Conservation (phyloP, 1,140 invertebrate genomes). For the Lerema accius region DNA sequence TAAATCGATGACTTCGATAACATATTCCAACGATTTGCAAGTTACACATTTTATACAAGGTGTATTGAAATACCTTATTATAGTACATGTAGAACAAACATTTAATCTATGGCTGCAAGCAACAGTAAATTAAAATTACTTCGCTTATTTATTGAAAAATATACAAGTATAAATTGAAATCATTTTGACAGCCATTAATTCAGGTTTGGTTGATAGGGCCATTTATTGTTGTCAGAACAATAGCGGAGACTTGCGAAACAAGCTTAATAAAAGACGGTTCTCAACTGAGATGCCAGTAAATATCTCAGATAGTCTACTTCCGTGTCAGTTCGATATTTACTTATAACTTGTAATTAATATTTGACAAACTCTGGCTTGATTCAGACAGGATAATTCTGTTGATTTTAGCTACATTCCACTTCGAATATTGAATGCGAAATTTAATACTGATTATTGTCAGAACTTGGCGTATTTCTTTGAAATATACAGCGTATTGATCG, state of each 20-base stretch:
- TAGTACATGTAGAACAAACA: no score
- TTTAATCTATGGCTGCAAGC: no score
- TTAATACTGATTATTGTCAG: no score
- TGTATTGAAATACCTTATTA: no score
- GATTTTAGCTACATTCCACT: background rate
- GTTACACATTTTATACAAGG: no score
- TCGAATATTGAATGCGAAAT: background rate
- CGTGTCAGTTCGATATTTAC: slow-evolving; percentile 40
- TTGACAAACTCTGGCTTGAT: slow-evolving; percentile 7
- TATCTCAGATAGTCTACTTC: slow-evolving; percentile 42
- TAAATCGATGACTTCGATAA: no score
- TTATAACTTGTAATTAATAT: slow-evolving; percentile 32
- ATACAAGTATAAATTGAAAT: background rate
- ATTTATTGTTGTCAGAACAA: slow-evolving; percentile 53
- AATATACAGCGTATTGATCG: no score
- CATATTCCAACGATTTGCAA: no score
- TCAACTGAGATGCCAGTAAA: slow-evolving; percentile 35
- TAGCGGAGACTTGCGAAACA: slow-evolving; percentile 42
- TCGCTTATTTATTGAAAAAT: no score
- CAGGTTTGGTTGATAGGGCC: slow-evolving; percentile 41
- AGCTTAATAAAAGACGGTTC: slow-evolving; percentile 46
- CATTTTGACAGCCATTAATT: slow-evolving; percentile 35
- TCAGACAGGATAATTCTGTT: slow-evolving; percentile 1
- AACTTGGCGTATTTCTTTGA: no score
- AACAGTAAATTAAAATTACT: no score